phyloP scores from a whole-genome alignment of 2,113 vertebrate species.

The Apodemus speciosus region DNA sequence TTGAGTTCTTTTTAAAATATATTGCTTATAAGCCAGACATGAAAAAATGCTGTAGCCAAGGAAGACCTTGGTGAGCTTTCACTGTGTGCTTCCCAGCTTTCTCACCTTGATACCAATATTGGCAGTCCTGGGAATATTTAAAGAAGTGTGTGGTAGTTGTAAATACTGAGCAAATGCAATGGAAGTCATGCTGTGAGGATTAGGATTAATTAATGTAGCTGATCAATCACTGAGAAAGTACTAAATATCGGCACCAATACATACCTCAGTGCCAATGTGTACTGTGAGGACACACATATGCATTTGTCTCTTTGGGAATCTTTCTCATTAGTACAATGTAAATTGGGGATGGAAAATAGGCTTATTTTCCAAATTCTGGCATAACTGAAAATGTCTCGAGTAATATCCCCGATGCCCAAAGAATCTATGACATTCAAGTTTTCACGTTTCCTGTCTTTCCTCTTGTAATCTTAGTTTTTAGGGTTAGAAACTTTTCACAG shows the following conservation, averaged over 20 bases:
- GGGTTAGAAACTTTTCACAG: background rate
- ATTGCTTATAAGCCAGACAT: background rate
- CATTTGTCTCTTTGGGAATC: background rate
- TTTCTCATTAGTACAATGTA: background rate
- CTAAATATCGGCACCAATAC: background rate
- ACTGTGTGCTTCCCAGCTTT: background rate
- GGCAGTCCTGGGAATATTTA: background rate
- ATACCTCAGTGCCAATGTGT: background rate
- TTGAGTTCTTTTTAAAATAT: background rate
- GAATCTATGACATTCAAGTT: background rate
- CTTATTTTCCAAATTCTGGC: background rate
- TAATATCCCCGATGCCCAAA: background rate
- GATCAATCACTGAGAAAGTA: slow-evolving; percentile 12
- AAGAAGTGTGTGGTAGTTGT: background rate
- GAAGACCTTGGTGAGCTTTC: background rate
- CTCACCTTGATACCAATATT: background rate
- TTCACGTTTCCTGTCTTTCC: background rate
- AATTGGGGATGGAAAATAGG: background rate
- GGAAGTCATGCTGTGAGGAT: background rate
- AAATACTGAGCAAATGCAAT: background rate
- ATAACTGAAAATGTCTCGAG: background rate
- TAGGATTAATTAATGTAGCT: background rate
- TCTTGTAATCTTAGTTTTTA: background rate
- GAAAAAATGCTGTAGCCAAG: background rate
- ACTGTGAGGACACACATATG: background rate